Percentiles rank a stretch among this genome's conserved stretches.
These are phyloP conservation scores for Zaprionus inermis DNA, from an alignment of 1,140 invertebrate genomes.

Conservation along the genomic window DNA sequence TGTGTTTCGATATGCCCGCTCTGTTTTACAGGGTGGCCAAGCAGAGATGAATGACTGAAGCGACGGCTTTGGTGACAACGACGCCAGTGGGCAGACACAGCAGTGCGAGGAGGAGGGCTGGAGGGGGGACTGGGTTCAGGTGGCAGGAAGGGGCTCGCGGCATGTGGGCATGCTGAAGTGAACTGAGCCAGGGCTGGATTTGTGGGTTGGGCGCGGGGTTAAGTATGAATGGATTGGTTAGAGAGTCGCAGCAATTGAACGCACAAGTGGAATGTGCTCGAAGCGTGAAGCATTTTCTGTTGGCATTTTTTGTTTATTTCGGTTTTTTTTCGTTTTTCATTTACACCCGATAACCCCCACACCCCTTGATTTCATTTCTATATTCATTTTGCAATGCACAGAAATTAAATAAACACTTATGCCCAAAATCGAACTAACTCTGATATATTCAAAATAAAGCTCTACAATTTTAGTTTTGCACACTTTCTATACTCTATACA, in stretches of 20 bases:
- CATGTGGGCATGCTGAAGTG: not conserved
- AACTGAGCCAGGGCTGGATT: not conserved
- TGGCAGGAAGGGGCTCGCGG: not conserved
- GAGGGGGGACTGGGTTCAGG: not conserved
- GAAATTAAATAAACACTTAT: too few species aligned
- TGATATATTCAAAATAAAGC: too few species aligned
- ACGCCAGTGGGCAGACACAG: not conserved
- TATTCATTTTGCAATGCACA: not conserved
- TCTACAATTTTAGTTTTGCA: too few species aligned
- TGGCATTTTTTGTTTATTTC: constrained; percentile 22
- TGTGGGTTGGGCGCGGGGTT: constrained; percentile 8
- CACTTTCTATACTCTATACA: too few species aligned
- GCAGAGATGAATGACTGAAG: constrained; percentile 23
- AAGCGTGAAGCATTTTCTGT: constrained; percentile 63
- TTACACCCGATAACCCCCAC: not conserved
- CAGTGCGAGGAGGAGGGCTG: too few species aligned
- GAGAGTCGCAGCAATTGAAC: constrained; percentile 65
- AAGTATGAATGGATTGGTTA: constrained; percentile 15
- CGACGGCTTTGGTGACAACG: constrained; percentile 30
- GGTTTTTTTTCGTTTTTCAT: not conserved
- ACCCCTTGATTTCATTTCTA: not conserved
- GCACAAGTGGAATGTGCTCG: constrained; percentile 67
- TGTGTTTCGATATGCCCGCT: not conserved
- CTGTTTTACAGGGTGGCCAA: constrained; percentile 5
- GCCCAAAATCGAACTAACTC: too few species aligned